Base-by-base conservation (phyloP, 2,797 vertebrate genomes). In the Fundulus diaphanus region DNA sequence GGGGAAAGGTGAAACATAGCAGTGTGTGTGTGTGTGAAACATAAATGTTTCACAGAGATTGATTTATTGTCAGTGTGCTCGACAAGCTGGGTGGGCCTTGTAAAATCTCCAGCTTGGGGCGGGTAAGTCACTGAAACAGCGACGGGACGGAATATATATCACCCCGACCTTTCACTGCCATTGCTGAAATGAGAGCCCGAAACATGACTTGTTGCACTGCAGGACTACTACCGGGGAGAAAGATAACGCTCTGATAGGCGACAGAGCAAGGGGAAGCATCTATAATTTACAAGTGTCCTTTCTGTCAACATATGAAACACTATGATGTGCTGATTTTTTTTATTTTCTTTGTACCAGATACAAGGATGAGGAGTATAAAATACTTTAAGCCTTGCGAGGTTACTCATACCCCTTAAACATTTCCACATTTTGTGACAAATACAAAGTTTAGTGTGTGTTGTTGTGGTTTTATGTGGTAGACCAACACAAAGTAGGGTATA, bases 1-100 rank as follows among this genome's bases (percentile, higher is more conserved):
- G 86, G 68, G 74, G 66, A 46, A 29, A 31, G 61, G 65, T 27
- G 65, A 40, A 57, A 9, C 5, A 46, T 16, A 8, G 51, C n/a
- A 11, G 27, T 52, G 51, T 24, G 59, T 42, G 69, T 46, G 46
- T n/a, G 56, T 44, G 70, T 51, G 44, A 76, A 77, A 82, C 80
- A 84, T 90, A 90, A 92, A 93, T 90, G 90, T 90, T 92, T 91
- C 91, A 91, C 82, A 78, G 76, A 72, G 88, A 90, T 90, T 93
- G 93, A 93, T 92, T 92, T 91, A 93, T 93, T 89, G 91, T 87
- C 85, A 77, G 87, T 83, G 91, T 82, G 87, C 85, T 84, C 82
- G 80, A 89, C 85, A 82, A 85, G 83, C 82, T 81, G 90, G 85
- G 85, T 81, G 88, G 86, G 80, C 79, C 84, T 87, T 83, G 77